phyloP scores from a whole-genome alignment of 2,888 invertebrate species.

The Suillia variegata region DNA sequence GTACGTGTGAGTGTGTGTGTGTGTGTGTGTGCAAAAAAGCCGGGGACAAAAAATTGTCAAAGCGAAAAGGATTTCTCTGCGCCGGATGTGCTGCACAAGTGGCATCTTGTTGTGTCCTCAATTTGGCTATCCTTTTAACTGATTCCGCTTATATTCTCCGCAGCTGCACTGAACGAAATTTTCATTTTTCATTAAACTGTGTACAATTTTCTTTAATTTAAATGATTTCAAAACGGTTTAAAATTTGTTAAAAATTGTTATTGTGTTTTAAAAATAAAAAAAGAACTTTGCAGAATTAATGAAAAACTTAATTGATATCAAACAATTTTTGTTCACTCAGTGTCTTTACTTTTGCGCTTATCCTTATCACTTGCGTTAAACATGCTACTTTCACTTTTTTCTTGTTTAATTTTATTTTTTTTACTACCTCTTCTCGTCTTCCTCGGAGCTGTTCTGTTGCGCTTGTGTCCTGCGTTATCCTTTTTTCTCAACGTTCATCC shows the following conservation, averaged over 20 bases:
- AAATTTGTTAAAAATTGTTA: no score
- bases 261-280: no score
- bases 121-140: background rate
- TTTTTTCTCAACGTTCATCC: constrained; percentile 24
- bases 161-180: no score
- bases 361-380: constrained; percentile 24
- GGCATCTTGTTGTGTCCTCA: background rate
- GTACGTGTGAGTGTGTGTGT: no score
- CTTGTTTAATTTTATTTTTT: no score
- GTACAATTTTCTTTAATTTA: no score
- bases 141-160: no score
- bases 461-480: constrained; percentile 37
- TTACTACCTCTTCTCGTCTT: constrained; percentile 12
- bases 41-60: background rate
- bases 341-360: constrained; percentile 39
- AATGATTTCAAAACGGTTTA: no score
- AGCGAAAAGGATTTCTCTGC: background rate
- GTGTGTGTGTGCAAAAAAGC: background rate
- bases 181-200: no score
- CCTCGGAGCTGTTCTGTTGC: constrained; percentile 9
- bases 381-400: constrained; percentile 39
- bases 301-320: no score
- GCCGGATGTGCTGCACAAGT: background rate
- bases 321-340: constrained; percentile 32
- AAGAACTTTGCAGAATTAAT: no score